Percentiles rank a stretch among this genome's conserved stretches.
Evolutionary conservation across 2,888 invertebrate species (phyloP).

Genomic region (Diaprepes abbreviatus): DNA sequence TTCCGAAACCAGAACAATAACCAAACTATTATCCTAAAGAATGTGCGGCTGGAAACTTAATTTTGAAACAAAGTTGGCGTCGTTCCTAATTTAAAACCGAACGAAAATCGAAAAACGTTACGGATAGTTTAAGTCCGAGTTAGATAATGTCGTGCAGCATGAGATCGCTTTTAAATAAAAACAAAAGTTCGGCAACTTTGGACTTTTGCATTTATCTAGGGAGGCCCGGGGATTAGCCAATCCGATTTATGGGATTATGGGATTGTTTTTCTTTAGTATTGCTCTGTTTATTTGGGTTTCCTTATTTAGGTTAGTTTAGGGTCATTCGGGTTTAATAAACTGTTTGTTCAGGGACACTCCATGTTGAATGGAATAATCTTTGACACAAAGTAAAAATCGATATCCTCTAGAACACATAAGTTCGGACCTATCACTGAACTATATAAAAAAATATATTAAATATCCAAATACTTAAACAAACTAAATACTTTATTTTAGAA

Average conservation of each 20-base stretch:
- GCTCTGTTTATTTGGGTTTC: constrained; percentile 9
- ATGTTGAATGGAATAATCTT: too few relatives aligned
- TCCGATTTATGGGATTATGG: constrained; percentile 33
- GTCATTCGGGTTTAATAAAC: too few relatives aligned
- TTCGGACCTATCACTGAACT: too few relatives aligned
- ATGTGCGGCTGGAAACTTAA: constrained; percentile 31
- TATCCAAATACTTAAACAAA: too few relatives aligned
- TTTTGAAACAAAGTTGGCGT: constrained; percentile 43
- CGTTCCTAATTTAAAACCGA: constrained; percentile 42
- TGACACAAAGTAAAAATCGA: too few relatives aligned
- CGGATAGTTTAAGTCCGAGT: constrained; percentile 36
- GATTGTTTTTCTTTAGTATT: constrained; percentile 21
- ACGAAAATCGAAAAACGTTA: constrained; percentile 38
- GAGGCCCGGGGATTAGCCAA: constrained; percentile 10
- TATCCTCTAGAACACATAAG: too few relatives aligned
- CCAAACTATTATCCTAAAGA: constrained; percentile 29
- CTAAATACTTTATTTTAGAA: too few relatives aligned
- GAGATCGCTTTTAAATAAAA: constrained; percentile 38
- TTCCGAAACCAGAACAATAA: neutral
- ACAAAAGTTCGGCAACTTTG: constrained; percentile 38
- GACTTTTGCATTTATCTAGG: constrained; percentile 27
- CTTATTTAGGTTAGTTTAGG: neutral
- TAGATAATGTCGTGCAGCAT: constrained; percentile 40
- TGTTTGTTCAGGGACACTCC: too few relatives aligned
- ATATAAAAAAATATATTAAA: too few relatives aligned